phyloP scores from a whole-genome alignment of 2,113 vertebrate species.

The Anhinga anhinga region DNA sequence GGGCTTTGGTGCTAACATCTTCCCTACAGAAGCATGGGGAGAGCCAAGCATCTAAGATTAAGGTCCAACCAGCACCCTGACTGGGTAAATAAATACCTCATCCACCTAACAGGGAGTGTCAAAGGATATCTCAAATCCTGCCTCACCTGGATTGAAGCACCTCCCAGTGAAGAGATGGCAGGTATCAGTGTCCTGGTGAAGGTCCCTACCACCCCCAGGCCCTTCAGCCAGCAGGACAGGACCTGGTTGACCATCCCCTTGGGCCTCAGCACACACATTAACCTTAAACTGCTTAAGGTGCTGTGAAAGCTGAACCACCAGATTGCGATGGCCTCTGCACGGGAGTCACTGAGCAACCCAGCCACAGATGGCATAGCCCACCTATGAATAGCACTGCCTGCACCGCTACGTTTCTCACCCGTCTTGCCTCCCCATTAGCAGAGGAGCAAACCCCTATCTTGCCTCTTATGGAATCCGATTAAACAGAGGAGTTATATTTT shows the following conservation, averaged over 20 bases:
- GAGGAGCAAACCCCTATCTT: background rate
- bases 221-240: background rate
- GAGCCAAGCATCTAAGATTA: background rate
- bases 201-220: background rate
- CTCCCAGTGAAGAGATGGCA: background rate
- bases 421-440: background rate
- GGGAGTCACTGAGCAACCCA: background rate
- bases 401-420: background rate
- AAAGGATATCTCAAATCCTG: background rate
- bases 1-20: background rate
- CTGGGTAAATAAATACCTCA: background rate
- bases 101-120: background rate
- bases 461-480: background rate
- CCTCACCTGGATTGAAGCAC: background rate
- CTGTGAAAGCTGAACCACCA: background rate
- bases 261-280: background rate
- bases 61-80: background rate
- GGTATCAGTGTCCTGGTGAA: background rate
- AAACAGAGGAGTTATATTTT: background rate
- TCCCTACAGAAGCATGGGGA: background rate
- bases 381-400: background rate
- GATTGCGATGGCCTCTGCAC: background rate
- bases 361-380: background rate
- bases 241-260: background rate
- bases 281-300: background rate